Evolutionary conservation across 2,113 vertebrate genomes (phyloP).

Genomic region (Australoheros scitulus): DNA sequence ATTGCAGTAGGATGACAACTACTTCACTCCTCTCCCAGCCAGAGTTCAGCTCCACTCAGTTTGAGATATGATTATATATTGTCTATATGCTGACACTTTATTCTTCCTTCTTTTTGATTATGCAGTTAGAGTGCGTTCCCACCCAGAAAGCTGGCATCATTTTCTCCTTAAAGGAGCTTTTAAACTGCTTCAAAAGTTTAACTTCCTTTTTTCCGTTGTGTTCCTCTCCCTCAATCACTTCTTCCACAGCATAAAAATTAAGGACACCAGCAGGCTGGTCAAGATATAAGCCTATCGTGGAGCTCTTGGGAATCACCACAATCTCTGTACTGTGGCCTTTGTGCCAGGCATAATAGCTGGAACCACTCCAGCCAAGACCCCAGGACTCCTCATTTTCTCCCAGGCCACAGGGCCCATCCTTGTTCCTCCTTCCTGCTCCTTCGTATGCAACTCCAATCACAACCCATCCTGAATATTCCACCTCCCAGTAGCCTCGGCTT

Average conservation of each 20-base stretch:
- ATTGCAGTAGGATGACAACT: neutral
- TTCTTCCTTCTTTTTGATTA: constrained; percentile 50
- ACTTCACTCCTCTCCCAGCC: neutral
- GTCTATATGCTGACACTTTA: constrained; percentile 7
- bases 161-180: constrained; percentile 48
- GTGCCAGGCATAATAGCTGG: constrained; percentile 70
- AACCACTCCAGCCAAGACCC: constrained; percentile 71
- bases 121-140: constrained; percentile 58
- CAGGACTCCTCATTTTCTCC: constrained; percentile 77
- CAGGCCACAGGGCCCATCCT: constrained; percentile 67
- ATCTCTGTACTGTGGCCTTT: constrained; percentile 44
- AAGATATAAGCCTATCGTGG: constrained; percentile 68
- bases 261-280: constrained; percentile 75
- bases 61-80: neutral
- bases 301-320: constrained; percentile 29
- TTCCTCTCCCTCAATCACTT: constrained; percentile 49
- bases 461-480: constrained; percentile 68
- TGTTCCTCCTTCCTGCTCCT: constrained; percentile 59
- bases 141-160: constrained; percentile 72
- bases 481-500: constrained; percentile 73
- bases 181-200: constrained; percentile 52
- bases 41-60: neutral
- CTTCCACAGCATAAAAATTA: constrained; percentile 65
- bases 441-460: constrained; percentile 64
- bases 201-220: constrained; percentile 42